Evolutionary conservation across 2,113 vertebrate species (phyloP).

Genomic region (Manacus vitellinus): DNA sequence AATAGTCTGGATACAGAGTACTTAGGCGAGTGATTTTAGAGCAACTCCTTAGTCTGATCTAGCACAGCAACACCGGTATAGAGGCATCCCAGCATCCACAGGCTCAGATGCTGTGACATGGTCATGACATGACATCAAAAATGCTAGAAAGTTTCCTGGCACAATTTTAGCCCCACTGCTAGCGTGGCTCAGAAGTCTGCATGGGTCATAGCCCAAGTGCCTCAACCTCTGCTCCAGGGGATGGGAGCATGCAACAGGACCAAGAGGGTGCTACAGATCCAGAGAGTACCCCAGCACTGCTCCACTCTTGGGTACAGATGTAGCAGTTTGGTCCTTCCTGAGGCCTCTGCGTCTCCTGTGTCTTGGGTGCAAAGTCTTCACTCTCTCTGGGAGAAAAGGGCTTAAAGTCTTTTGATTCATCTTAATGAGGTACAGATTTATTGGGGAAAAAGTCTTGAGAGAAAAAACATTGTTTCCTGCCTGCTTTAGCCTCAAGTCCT

Average conservation of each 20-base stretch:
- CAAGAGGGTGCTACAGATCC: background rate
- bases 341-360: background rate
- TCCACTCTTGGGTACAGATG: background rate
- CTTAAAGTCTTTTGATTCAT: slow-evolving; percentile 2
- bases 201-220: background rate
- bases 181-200: background rate
- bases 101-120: background rate
- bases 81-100: too few relatives aligned
- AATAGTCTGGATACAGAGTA: background rate
- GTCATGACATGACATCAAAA: background rate
- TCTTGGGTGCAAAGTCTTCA: background rate
- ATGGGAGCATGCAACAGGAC: background rate
- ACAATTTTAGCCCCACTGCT: background rate
- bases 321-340: background rate
- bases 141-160: background rate
- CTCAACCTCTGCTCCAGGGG: background rate
- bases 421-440: slow-evolving; percentile 6
- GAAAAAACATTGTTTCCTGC: background rate
- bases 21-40: background rate
- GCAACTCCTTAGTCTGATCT: background rate
- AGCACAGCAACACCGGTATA: background rate
- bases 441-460: background rate
- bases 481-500: slow-evolving; percentile 24
- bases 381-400: background rate
- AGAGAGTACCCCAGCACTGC: background rate